Conservation (phyloP, 2,888 invertebrate genomes). For the Amphipoea lucens region DNA sequence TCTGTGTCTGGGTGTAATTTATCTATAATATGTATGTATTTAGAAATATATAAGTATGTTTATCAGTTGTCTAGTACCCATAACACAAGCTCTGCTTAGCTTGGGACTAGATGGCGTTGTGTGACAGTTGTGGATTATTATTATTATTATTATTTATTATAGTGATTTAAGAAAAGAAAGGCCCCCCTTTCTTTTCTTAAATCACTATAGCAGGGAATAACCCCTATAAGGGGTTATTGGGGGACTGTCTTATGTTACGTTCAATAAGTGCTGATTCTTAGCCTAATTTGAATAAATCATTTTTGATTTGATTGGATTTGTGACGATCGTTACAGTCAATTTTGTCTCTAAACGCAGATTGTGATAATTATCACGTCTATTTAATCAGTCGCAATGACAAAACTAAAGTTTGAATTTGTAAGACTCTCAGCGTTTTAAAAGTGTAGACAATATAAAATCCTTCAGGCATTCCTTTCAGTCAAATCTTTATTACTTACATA, state of each 20-base stretch:
- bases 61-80: too few relatives aligned
- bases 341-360: neutral
- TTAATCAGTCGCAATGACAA: neutral
- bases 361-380: neutral
- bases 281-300: neutral
- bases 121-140: too few relatives aligned
- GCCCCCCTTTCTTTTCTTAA: too few relatives aligned
- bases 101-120: too few relatives aligned
- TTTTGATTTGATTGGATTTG: neutral
- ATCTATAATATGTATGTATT: too few relatives aligned
- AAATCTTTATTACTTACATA: neutral
- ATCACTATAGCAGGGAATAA: too few relatives aligned
- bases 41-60: too few relatives aligned
- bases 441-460: neutral
- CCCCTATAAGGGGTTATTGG: neutral
- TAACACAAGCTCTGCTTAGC: too few relatives aligned
- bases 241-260: neutral
- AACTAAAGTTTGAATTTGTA: neutral
- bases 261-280: neutral
- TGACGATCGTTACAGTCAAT: neutral
- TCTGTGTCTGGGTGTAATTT: too few relatives aligned
- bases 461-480: neutral
- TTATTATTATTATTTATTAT: too few relatives aligned
- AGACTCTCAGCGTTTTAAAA: neutral
- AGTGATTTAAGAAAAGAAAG: neutral